Evolutionary conservation across 2,113 vertebrate species (phyloP).

Genomic region (Hemiprocne comata): DNA sequence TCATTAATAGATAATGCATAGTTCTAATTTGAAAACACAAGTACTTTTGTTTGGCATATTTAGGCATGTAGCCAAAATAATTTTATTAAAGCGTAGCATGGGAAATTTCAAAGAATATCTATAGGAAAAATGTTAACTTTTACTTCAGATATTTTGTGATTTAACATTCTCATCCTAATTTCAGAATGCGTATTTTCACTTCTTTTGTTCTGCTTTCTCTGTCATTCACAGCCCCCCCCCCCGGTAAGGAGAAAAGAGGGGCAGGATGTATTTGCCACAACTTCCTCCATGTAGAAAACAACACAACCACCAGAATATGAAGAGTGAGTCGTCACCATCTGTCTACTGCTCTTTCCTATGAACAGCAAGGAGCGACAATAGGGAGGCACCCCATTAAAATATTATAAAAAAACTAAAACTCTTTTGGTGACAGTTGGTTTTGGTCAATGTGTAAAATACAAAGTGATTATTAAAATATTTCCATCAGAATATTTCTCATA

Average conservation of each 20-base stretch:
- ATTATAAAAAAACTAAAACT: not conserved
- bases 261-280: not conserved
- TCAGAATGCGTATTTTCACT: not conserved
- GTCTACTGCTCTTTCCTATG: not conserved
- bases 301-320: not conserved
- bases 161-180: not conserved
- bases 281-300: not conserved
- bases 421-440: not conserved
- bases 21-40: not conserved
- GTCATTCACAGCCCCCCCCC: not conserved
- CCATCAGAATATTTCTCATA: not conserved
- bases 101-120: not conserved
- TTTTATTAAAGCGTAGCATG: not conserved
- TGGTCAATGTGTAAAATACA: not conserved
- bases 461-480: not conserved
- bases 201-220: not conserved
- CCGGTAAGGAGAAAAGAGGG: not conserved
- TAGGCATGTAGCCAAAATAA: not conserved
- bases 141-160: not conserved
- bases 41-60: not conserved
- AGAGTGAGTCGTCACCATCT: not conserved
- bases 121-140: not conserved
- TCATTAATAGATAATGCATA: not conserved
- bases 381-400: not conserved
- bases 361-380: not conserved